Percentiles rank a stretch among this genome's conserved stretches.
Evolutionary conservation across 2,888 invertebrate genomes (phyloP).

Genomic region (Halictus quadricinctus): DNA sequence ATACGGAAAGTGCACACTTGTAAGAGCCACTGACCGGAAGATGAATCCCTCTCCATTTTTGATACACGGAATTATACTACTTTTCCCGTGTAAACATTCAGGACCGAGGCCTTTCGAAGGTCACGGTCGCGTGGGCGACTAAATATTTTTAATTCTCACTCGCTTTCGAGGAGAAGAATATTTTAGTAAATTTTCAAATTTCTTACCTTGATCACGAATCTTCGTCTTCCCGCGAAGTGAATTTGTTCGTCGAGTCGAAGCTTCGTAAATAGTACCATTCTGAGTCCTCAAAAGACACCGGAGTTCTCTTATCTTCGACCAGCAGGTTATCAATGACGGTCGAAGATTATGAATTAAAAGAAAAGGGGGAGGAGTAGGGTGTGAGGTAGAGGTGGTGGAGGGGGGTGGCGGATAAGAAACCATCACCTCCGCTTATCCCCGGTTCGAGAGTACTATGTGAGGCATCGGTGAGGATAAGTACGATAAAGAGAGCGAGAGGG

Average conservation of each 20-base stretch:
- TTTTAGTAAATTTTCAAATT: neutral
- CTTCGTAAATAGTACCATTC: neutral
- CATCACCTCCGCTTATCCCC: constrained; percentile 61
- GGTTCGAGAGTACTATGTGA: constrained; percentile 45
- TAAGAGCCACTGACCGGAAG: neutral
- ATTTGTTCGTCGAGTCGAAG: neutral
- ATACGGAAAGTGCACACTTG: neutral
- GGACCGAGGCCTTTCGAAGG: neutral
- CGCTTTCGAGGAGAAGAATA: neutral
- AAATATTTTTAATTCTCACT: neutral
- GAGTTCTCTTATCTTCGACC: constrained; percentile 62
- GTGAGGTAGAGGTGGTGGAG: constrained; percentile 50
- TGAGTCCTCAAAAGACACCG: constrained; percentile 40
- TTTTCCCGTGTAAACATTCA: neutral
- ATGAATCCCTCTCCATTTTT: neutral
- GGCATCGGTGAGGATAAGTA: constrained; percentile 47
- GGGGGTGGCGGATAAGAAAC: constrained; percentile 53
- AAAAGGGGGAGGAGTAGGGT: constrained; percentile 52
- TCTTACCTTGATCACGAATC: neutral
- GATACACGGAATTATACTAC: neutral
- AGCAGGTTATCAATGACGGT: constrained; percentile 66
- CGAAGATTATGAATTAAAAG: constrained; percentile 69
- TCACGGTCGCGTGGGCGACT: constrained; percentile 28
- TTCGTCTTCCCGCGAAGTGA: neutral
- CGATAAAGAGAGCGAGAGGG: constrained; percentile 17